phyloP scores from a whole-genome alignment of 1,140 invertebrate species.

The Hylaeus anthracinus region DNA sequence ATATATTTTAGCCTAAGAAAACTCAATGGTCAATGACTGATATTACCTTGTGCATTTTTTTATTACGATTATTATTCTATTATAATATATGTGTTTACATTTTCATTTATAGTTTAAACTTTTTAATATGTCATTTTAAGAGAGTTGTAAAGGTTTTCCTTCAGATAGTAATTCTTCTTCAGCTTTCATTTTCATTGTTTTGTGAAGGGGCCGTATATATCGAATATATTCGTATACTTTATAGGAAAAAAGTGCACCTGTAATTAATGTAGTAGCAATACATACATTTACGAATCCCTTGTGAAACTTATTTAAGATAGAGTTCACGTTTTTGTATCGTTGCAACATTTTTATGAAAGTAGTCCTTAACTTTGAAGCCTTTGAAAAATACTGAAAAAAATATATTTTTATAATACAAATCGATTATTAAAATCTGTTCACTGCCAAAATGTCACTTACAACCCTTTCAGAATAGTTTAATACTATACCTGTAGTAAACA shows the following conservation, averaged over 20 bases:
- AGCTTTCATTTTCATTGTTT: constrained; percentile 20
- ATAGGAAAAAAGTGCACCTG: constrained; percentile 1
- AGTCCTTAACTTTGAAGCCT: neutral
- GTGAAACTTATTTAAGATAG: constrained; percentile 67
- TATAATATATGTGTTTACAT: constrained; percentile 6
- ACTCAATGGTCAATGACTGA: neutral
- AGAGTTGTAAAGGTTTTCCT: constrained; percentile 54
- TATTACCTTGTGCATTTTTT: neutral
- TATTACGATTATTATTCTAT: neutral
- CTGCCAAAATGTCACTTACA: neutral
- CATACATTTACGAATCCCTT: constrained; percentile 57
- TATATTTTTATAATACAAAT: neutral
- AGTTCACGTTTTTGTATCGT: constrained; percentile 27
- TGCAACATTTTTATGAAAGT: constrained; percentile 25
- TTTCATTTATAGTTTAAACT: neutral
- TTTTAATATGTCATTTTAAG: constrained; percentile 1
- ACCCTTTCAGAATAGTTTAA: neutral
- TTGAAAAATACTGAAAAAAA: neutral
- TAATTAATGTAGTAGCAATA: constrained; percentile 48
- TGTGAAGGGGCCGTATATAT: constrained; percentile 60
- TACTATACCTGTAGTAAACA: too few relatives aligned
- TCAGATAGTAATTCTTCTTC: constrained; percentile 67
- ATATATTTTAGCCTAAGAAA: too few relatives aligned
- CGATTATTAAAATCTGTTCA: too few relatives aligned
- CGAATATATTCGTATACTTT: constrained; percentile 56